Conservation (phyloP, 2,888 invertebrate species). For the Acleris emargana region DNA sequence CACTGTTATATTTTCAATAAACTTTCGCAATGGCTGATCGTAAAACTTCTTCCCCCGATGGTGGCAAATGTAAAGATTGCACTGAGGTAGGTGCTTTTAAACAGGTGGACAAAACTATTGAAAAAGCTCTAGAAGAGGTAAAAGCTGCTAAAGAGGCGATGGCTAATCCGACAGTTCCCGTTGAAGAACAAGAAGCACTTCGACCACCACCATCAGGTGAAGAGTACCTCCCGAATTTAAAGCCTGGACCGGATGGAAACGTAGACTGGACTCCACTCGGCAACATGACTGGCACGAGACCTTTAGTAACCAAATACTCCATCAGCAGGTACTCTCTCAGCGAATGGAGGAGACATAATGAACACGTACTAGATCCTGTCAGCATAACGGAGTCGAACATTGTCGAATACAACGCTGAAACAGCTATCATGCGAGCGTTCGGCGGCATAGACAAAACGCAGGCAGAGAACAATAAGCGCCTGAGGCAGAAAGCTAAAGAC, state of each 20-base stretch:
- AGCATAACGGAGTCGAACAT: slow-evolving; percentile 82
- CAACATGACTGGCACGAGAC: slow-evolving; percentile 88
- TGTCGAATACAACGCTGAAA: slow-evolving; percentile 85
- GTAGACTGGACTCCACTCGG: slow-evolving; percentile 89
- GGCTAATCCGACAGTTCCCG: slow-evolving; percentile 5
- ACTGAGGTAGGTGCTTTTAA: slow-evolving; percentile 68
- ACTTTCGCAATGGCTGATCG: slow-evolving; percentile 38
- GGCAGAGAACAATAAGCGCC: slow-evolving; percentile 85
- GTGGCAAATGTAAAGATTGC: slow-evolving; percentile 63
- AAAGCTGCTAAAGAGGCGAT: slow-evolving; percentile 13
- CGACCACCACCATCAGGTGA: slow-evolving; percentile 46
- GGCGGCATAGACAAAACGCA: slow-evolving; percentile 87
- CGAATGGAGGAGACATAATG: slow-evolving; percentile 88
- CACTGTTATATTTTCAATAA: not conserved
- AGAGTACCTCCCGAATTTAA: slow-evolving; percentile 61
- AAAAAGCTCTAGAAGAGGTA: slow-evolving; percentile 43
- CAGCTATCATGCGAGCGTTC: slow-evolving; percentile 86
- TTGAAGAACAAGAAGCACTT: slow-evolving; percentile 39
- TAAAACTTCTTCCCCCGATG: slow-evolving; percentile 60
- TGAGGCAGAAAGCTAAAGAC: slow-evolving; percentile 87
- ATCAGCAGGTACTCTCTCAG: slow-evolving; percentile 88
- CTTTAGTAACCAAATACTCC: slow-evolving; percentile 89
- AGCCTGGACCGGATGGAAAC: slow-evolving; percentile 88
- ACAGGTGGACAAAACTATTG: slow-evolving; percentile 58
- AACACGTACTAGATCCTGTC: slow-evolving; percentile 76